Percentiles rank a stretch among this genome's conserved stretches.
phyloP scores from a whole-genome alignment of 2,113 vertebrate genomes.

The Pipra filicauda region DNA sequence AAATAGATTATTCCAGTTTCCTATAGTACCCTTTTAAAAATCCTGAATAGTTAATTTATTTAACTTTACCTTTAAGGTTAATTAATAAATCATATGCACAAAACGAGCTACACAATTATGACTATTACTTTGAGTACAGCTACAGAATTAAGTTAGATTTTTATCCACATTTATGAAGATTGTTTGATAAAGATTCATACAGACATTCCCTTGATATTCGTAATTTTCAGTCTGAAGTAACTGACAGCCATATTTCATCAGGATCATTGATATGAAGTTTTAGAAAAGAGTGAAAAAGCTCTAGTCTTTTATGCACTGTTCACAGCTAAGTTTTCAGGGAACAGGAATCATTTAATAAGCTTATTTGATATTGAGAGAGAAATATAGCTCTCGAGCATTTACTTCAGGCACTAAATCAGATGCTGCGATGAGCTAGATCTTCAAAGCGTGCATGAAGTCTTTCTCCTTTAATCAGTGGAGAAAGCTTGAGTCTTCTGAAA shows the following conservation, averaged over 20 bases:
- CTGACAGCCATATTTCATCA: not conserved
- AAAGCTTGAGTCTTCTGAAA: slow-evolving; percentile 25
- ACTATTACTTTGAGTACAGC: not conserved
- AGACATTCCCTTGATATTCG: not conserved
- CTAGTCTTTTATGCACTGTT: not conserved
- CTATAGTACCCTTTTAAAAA: not conserved
- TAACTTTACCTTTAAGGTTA: not conserved
- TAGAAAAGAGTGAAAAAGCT: not conserved
- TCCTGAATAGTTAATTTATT: not conserved
- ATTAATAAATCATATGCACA: not conserved
- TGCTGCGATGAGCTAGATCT: not conserved
- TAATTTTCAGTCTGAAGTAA: not conserved
- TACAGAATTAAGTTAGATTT: not conserved
- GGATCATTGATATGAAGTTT: not conserved
- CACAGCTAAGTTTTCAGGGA: not conserved
- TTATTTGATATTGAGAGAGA: not conserved
- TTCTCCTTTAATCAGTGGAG: not conserved
- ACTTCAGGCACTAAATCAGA: not conserved
- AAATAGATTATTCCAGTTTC: not conserved
- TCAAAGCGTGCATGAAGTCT: not conserved
- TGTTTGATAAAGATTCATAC: not conserved
- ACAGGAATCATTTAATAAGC: not conserved
- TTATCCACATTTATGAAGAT: not conserved
- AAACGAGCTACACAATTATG: not conserved
- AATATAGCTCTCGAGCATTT: not conserved